phyloP scores from a whole-genome alignment of 1,140 invertebrate species.

The Drosophila saltans region DNA sequence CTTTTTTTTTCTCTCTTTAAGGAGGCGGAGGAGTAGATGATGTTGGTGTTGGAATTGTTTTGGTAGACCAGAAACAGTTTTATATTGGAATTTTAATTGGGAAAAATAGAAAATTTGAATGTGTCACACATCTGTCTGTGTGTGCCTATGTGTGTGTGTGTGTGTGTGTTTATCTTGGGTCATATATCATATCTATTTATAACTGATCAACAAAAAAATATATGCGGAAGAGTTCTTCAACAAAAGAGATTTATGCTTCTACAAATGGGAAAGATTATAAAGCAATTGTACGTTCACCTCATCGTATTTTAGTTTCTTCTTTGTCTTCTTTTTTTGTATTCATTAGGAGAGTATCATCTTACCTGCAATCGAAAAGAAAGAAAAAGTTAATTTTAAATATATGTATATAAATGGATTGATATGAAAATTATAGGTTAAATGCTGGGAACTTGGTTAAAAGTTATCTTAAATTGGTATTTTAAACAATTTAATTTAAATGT shows the following conservation, averaged over 20 bases:
- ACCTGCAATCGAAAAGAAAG: neutral
- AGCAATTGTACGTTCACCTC: neutral
- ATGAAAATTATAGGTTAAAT: too few relatives aligned
- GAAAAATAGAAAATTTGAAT: conserved; percentile 24
- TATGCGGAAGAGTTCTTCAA: conserved; percentile 33
- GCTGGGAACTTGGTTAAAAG: too few relatives aligned
- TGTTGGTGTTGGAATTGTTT: conserved; percentile 1
- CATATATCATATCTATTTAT: conserved; percentile 13
- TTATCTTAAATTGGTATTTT: too few relatives aligned
- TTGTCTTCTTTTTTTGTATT: neutral
- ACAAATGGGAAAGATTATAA: conserved; percentile 19
- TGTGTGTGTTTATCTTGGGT: neutral
- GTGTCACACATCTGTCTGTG: conserved; percentile 1
- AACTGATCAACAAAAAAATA: neutral
- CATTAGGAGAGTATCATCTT: neutral
- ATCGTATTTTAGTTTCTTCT: neutral
- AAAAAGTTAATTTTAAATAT: neutral
- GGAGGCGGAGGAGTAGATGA: conserved; percentile 14
- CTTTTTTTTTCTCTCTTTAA: conserved; percentile 16
- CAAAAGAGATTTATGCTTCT: conserved; percentile 5
- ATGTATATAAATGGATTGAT: neutral
- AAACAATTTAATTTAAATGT: too few relatives aligned
- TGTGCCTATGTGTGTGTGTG: neutral
- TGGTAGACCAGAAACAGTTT: conserved; percentile 12
- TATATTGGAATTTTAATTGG: conserved; percentile 70